Evolutionary conservation across 2,797 vertebrate species (phyloP), one percentile per base, ranked within the genome.

Genomic region (Cygnus olor): DNA sequence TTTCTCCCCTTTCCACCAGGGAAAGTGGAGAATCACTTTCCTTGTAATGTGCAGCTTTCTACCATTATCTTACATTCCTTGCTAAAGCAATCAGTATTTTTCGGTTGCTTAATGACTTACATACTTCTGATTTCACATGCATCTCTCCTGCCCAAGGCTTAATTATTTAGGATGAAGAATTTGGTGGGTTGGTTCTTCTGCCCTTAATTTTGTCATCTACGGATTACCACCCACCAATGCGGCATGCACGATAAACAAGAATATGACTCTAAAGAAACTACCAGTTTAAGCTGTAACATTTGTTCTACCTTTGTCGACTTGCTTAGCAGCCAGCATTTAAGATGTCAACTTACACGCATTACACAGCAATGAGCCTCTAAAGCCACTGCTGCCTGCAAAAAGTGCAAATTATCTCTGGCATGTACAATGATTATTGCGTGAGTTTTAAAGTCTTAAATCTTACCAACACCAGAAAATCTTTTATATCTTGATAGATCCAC

Each of bases 391-490:
- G 13, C 44, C 57, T 69, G 27, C 44, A 78, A 82, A 68, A 90
- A 58, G 30, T 17, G 6, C 42, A 69, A 88, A 47, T 64, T 69
- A 36, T 32, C 40, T 77, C 49, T 64, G 30, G 30, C 44, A 47
- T 0, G 0, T 9, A 70, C 19, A 84, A 58, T 12, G 6, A 77
- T 20, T 45, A 47, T 1, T 61, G 15, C 4, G 0, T 25, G 32
- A 15, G 16, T 61, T 85, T 73, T 49, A 4, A 76, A 65, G 28
- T 8, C 4, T 83, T 69, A 74, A 56, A 30, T 61, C 25, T 44
- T 42, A 60, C 3, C 53, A 90, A 73, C 12, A 63, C 10, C 8
- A 2, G 3, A 77, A 83, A 28, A 53, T 53, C 21, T 65, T 76
- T 47, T 2, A 0, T 38, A 73, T 34, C 27, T 30, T 64, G 11